phyloP scores from a whole-genome alignment of 2,113 vertebrate species.

The Bos indicus region DNA sequence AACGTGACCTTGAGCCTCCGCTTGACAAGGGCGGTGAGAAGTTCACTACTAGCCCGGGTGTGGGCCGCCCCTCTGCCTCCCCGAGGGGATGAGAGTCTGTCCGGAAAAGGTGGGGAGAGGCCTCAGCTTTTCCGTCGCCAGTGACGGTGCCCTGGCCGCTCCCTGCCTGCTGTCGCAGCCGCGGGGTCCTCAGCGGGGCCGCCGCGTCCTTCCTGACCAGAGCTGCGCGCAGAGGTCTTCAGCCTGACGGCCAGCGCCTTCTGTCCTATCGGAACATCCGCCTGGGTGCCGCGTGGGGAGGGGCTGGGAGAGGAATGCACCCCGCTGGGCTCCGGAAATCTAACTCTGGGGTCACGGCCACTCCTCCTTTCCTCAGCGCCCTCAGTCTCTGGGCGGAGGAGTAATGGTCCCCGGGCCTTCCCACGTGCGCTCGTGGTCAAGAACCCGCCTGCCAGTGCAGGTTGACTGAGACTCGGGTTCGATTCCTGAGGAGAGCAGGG shows the following conservation, averaged over 20 bases:
- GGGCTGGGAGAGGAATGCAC: neutral
- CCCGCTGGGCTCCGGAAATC: neutral
- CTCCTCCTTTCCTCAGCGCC: neutral
- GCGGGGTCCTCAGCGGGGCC: rapidly evolving
- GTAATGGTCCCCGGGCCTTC: neutral
- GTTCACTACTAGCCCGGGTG: no score
- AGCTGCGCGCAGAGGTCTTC: neutral
- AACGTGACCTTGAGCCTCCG: neutral
- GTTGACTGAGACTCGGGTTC: neutral
- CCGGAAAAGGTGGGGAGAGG: neutral
- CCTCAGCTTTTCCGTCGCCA: neutral
- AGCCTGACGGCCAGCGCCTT: neutral
- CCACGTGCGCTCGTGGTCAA: neutral
- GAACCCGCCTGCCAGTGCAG: neutral
- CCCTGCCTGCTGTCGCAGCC: neutral
- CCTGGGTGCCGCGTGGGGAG: neutral
- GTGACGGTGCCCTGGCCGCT: rapidly evolving
- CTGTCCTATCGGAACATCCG: neutral
- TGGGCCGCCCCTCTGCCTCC: neutral
- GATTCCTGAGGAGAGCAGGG: neutral
- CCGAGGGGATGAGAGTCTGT: neutral
- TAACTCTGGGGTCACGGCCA: neutral
- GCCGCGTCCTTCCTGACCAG: neutral
- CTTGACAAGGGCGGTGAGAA: neutral
- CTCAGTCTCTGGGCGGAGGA: neutral